Evolutionary conservation across 1,140 invertebrate species (phyloP).

Genomic region (Melipona quadrifasciata): DNA sequence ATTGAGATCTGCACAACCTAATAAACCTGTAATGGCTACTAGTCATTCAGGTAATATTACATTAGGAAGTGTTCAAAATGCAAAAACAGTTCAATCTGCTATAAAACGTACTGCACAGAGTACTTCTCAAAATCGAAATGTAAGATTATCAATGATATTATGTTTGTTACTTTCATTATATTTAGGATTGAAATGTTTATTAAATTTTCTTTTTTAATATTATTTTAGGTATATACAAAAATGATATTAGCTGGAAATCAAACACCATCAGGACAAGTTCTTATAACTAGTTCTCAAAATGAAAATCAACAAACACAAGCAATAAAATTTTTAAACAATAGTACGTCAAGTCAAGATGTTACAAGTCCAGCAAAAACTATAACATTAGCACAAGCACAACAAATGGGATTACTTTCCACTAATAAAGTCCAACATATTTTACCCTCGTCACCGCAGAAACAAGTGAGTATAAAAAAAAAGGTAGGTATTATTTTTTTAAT

Average conservation of each 20-base stretch:
- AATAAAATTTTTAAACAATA: slow-evolving; percentile 77
- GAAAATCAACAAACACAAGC: slow-evolving; percentile 74
- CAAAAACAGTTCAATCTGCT: slow-evolving; percentile 73
- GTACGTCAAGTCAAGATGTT: slow-evolving; percentile 67
- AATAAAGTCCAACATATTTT: slow-evolving; percentile 83
- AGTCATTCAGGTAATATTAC: slow-evolving; percentile 75
- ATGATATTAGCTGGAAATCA: slow-evolving; percentile 84
- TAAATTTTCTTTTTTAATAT: slow-evolving; percentile 18
- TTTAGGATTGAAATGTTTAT: background rate
- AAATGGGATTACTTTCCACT: slow-evolving; percentile 84
- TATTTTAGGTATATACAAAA: slow-evolving; percentile 82
- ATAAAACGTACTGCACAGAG: slow-evolving; percentile 75
- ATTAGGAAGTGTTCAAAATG: slow-evolving; percentile 73
- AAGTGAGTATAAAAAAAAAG: slow-evolving; percentile 60
- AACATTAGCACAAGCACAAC: slow-evolving; percentile 86
- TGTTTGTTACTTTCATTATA: background rate
- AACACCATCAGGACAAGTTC: slow-evolving; percentile 73
- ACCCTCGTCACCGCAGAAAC: slow-evolving; percentile 78
- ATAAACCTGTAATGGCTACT: slow-evolving; percentile 65
- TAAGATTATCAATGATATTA: slow-evolving; percentile 41
- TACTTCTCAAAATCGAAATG: slow-evolving; percentile 75
- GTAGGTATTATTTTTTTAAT: background rate
- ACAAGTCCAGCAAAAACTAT: slow-evolving; percentile 86
- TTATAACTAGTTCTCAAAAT: slow-evolving; percentile 75
- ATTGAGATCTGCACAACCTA: slow-evolving; percentile 72